Conservation (phyloP, 2,797 vertebrate genomes). For the Spatula versicolor region DNA sequence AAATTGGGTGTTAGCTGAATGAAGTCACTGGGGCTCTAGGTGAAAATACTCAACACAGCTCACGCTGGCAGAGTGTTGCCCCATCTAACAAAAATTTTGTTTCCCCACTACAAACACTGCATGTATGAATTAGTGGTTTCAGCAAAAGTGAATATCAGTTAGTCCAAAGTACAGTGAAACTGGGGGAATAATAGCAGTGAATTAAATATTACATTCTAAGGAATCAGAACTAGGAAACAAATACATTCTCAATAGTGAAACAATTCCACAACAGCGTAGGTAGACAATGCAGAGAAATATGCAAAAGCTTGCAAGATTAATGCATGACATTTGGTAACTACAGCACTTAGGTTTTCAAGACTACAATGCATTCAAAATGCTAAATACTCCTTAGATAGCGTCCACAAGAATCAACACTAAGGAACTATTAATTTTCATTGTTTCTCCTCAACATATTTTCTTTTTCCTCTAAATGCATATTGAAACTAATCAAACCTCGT, state of each 20-base stretch:
- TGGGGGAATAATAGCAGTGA: background rate
- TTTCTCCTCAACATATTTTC: background rate
- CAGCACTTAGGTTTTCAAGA: background rate
- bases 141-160: slow-evolving; percentile 16
- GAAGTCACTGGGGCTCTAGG: background rate
- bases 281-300: background rate
- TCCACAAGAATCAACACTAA: background rate
- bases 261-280: background rate
- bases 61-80: background rate
- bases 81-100: background rate
- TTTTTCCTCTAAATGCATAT: background rate
- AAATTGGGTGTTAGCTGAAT: background rate
- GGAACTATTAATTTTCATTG: rapidly evolving
- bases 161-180: background rate
- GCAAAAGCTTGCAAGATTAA: background rate
- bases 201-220: background rate
- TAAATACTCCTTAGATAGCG: background rate
- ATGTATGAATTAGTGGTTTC: background rate
- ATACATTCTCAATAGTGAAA: background rate
- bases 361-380: background rate
- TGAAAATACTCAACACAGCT: background rate
- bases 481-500: background rate
- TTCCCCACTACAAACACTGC: background rate
- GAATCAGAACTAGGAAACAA: background rate
- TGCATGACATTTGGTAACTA: background rate